Percentiles rank a stretch among this genome's conserved stretches.
Conservation (phyloP, 2,888 invertebrate genomes). For the Metallyticus violacea region DNA sequence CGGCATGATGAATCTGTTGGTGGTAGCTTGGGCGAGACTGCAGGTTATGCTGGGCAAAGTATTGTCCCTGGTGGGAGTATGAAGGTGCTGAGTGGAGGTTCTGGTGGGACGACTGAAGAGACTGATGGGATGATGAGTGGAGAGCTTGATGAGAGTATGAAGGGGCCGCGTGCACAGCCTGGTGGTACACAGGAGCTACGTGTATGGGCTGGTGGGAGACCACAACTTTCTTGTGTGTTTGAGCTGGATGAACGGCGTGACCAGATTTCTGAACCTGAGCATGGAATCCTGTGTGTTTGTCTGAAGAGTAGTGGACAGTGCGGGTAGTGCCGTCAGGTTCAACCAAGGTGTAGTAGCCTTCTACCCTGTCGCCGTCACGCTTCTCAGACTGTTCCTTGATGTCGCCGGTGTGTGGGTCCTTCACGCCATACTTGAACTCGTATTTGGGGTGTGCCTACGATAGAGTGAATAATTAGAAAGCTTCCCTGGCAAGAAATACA, state of each 20-base stretch:
- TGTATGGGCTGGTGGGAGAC: background rate
- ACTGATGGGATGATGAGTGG: background rate
- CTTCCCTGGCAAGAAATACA: too few species aligned
- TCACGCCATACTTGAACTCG: conserved; percentile 16
- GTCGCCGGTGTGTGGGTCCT: conserved; percentile 11
- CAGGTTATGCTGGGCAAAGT: background rate
- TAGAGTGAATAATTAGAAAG: too few species aligned
- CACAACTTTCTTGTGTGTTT: background rate
- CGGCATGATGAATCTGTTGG: background rate
- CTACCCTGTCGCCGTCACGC: conserved; percentile 12
- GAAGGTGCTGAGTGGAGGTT: background rate
- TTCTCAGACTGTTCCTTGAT: conserved; percentile 17
- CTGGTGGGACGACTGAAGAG: background rate
- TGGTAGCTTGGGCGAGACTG: background rate
- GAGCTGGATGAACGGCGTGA: conserved; percentile 55
- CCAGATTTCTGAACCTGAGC: conserved; percentile 55
- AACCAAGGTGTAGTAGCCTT: conserved; percentile 4
- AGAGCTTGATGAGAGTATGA: background rate
- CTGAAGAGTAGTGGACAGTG: conserved; percentile 60
- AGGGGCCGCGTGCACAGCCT: background rate
- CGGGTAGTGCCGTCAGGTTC: conserved; percentile 21
- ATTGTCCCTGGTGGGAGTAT: background rate
- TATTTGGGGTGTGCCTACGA: conserved; percentile 10
- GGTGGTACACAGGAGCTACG: background rate
- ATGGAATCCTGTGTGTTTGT: conserved; percentile 51